phyloP scores from a whole-genome alignment of 2,888 invertebrate genomes.

The Stramonita haemastoma region DNA sequence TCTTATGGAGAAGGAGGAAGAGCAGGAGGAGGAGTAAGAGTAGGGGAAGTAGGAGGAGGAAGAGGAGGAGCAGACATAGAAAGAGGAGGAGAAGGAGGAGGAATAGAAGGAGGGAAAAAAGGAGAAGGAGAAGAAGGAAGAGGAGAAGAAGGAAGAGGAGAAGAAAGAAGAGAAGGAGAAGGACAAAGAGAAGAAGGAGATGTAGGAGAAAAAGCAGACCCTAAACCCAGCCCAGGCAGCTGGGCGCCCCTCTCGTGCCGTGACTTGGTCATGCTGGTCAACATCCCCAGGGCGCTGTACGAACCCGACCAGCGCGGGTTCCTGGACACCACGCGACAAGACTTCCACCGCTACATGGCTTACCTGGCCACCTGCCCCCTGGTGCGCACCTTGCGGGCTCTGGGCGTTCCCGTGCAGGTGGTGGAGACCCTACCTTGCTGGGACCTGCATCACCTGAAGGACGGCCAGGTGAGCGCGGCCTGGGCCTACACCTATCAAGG shows the following conservation, averaged over 20 bases:
- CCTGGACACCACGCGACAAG: conserved; percentile 45
- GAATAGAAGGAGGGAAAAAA: too few relatives aligned
- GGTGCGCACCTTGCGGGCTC: conserved; percentile 20
- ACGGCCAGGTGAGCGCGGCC: conserved; percentile 23
- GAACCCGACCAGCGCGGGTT: conserved; percentile 35
- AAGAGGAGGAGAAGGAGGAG: too few relatives aligned
- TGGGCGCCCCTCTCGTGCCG: conserved; percentile 13
- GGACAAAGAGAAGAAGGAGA: too few relatives aligned
- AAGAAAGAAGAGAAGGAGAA: too few relatives aligned
- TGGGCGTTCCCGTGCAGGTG: conserved; percentile 33
- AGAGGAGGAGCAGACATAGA: too few relatives aligned
- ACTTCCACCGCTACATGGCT: conserved; percentile 45
- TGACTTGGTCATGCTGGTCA: conserved; percentile 47
- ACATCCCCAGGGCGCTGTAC: conserved; percentile 45
- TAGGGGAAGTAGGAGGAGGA: too few relatives aligned
- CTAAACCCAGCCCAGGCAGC: too few relatives aligned
- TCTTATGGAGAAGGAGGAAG: too few relatives aligned
- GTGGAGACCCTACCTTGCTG: conserved; percentile 39
- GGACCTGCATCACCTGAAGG: conserved; percentile 5
- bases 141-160: too few relatives aligned
- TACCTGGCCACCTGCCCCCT: conserved; percentile 36
- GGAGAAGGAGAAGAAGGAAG: too few relatives aligned
- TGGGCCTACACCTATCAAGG: conserved; percentile 52
- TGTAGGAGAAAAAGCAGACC: too few relatives aligned
- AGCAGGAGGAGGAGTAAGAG: too few relatives aligned